Conservation (phyloP, 2,797 vertebrate genomes). For the Sebastes kiyomatsui region DNA sequence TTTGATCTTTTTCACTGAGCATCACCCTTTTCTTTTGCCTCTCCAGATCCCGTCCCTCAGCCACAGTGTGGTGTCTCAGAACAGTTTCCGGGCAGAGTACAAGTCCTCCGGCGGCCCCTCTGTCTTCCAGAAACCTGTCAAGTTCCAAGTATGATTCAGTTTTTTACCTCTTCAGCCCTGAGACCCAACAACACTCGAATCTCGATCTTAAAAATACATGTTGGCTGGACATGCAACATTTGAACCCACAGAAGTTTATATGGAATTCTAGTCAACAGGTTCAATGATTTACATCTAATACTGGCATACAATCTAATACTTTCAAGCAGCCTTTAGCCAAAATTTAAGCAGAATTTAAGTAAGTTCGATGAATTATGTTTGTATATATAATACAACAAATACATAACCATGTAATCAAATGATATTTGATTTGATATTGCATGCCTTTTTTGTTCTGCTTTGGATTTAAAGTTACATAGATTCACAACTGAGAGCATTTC, state of each 20-base stretch:
- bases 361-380: background rate
- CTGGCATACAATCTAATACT: background rate
- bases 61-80: slow-evolving; percentile 94
- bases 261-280: background rate
- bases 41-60: slow-evolving; percentile 92
- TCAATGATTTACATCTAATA: background rate
- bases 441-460: background rate
- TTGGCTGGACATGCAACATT: background rate
- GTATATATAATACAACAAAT: background rate
- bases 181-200: background rate
- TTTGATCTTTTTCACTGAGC: background rate
- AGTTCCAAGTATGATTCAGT: slow-evolving; percentile 83
- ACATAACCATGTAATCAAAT: background rate
- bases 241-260: background rate
- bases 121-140: slow-evolving; percentile 96
- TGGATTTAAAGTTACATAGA: background rate
- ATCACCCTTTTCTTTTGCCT: background rate
- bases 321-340: background rate
- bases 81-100: slow-evolving; percentile 94
- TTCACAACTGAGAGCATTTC: background rate
- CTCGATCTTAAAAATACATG: background rate
- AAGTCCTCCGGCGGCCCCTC: slow-evolving; percentile 91
- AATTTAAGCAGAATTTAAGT: background rate
- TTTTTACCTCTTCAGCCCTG: background rate
- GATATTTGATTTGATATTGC: background rate